phyloP scores from a whole-genome alignment of 2,888 invertebrate species.

The Microplitis manilae region DNA sequence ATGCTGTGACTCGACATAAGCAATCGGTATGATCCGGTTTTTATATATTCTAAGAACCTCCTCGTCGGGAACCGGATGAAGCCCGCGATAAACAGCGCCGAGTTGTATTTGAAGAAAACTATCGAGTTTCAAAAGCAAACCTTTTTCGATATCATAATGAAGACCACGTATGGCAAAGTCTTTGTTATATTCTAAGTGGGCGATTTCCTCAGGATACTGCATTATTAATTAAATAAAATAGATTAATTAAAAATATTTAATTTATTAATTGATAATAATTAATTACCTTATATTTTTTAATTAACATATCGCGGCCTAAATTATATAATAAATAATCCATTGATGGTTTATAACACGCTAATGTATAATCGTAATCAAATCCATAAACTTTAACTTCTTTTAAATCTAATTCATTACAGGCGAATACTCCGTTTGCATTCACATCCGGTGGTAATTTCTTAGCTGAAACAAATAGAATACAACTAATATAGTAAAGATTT shows the following conservation, averaged over 20 bases:
- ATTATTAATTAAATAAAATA: slow-evolving; percentile 57
- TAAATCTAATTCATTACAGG: slow-evolving; percentile 95
- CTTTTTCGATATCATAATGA: slow-evolving; percentile 98
- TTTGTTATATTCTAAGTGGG: slow-evolving; percentile 88
- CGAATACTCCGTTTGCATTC: slow-evolving; percentile 90
- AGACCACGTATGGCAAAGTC: slow-evolving; percentile 95
- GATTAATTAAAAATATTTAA: slow-evolving; percentile 37
- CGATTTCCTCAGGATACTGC: slow-evolving; percentile 91
- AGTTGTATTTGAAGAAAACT: slow-evolving; percentile 97
- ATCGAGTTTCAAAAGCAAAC: slow-evolving; percentile 93
- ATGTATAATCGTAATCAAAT: slow-evolving; percentile 98
- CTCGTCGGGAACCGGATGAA: slow-evolving; percentile 84
- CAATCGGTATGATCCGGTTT: slow-evolving; percentile 88
- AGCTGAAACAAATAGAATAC: slow-evolving; percentile 73
- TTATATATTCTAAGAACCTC: slow-evolving; percentile 90
- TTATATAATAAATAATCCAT: slow-evolving; percentile 93
- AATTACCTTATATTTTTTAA: slow-evolving; percentile 88
- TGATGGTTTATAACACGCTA: slow-evolving; percentile 93
- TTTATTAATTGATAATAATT: slow-evolving; percentile 12
- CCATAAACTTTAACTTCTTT: slow-evolving; percentile 95
- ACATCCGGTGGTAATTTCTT: slow-evolving; percentile 91
- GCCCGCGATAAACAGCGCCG: slow-evolving; percentile 92
- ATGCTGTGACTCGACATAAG: slow-evolving; percentile 87
- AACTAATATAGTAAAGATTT: not conserved
- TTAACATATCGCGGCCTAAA: slow-evolving; percentile 88